Evolutionary conservation across 2,888 invertebrate species (phyloP).

Genomic region (Drosophila meridiana): DNA sequence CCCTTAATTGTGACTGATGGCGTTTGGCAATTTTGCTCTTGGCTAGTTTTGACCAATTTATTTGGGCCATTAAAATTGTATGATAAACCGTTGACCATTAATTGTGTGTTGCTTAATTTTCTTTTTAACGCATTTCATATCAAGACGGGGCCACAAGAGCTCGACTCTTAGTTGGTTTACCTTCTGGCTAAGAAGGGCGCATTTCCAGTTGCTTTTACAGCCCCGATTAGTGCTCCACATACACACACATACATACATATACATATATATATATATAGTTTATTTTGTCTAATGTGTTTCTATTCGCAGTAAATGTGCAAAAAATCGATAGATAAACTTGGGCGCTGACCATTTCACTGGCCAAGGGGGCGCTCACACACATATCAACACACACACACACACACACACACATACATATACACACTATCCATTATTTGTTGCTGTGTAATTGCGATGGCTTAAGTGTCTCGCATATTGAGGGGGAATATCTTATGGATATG

Average conservation of each 20-base stretch:
- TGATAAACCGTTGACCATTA: slow-evolving; percentile 76
- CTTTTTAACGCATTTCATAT: slow-evolving; percentile 79
- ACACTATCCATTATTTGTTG: slow-evolving; percentile 32
- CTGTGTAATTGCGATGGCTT: slow-evolving; percentile 45
- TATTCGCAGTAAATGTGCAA: slow-evolving; percentile 60
- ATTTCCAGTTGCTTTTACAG: slow-evolving; percentile 36
- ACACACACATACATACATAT: neutral
- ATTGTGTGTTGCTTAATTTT: slow-evolving; percentile 81
- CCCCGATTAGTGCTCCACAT: slow-evolving; percentile 32
- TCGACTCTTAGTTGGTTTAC: slow-evolving; percentile 23
- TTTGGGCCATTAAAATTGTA: slow-evolving; percentile 80
- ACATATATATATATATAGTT: slow-evolving; percentile 24
- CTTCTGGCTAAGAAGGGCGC: slow-evolving; percentile 14
- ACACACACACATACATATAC: neutral
- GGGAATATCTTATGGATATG: neutral
- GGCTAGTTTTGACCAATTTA: slow-evolving; percentile 73
- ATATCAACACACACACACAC: neutral
- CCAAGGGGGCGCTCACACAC: slow-evolving; percentile 32
- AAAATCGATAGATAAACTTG: slow-evolving; percentile 64
- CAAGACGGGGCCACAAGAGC: slow-evolving; percentile 51
- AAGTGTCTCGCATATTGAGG: slow-evolving; percentile 1
- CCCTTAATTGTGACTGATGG: neutral
- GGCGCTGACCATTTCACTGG: slow-evolving; percentile 30
- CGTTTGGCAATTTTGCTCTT: slow-evolving; percentile 44
- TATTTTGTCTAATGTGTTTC: slow-evolving; percentile 70